Evolutionary conservation across 1,140 invertebrate species (phyloP), one percentile per base, ranked within the genome.

Genomic region (Drosophila trapezifrons): DNA sequence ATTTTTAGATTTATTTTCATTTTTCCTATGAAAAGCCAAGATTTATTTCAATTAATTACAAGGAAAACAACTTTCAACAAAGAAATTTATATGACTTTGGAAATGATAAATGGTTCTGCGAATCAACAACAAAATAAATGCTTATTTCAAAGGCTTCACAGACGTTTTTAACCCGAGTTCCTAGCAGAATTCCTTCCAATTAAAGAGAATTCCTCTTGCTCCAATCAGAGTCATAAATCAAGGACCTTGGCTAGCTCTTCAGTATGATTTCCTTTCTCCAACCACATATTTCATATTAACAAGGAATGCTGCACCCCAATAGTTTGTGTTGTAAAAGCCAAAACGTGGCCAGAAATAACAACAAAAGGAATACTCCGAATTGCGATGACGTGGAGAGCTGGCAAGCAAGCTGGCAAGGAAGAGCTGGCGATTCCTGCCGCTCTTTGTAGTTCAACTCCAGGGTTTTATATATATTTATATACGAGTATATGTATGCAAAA

Each of bases 271-370:
- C 17, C 27, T 32, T 32, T 40, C 37, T 15, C 13, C 35, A 38
- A 38, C 25, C 38, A n/a, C 22, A 49, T 43, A 72, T 49, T 84
- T 83, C 56, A 77, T 74, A 49, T 75, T 66, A 70, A 45, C 70
- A 42, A 73, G 58, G 57, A 46, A 59, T 79, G 75, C 38, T 40
- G 51, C 45, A 54, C 27, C 57, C 32, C 45, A 79, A 71, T 83
- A 83, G 64, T 83, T 84, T 46, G 47, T 66, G 80, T 60, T 80
- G 47, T 45, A 59, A 52, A 79, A 83, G 71, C 71, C 80, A 83
- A 78, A 51, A 70, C 29, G 49, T 62, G 49, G 74, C 49, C 46
- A 51, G 59, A 59, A 64, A 67, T 40, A 47, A 46, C 73, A 76
- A 84, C 59, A 71, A 72, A 84, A 47, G 65, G 22, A 66, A 69